Conservation (phyloP, 2,113 vertebrate genomes). For the Gavialis gangeticus region DNA sequence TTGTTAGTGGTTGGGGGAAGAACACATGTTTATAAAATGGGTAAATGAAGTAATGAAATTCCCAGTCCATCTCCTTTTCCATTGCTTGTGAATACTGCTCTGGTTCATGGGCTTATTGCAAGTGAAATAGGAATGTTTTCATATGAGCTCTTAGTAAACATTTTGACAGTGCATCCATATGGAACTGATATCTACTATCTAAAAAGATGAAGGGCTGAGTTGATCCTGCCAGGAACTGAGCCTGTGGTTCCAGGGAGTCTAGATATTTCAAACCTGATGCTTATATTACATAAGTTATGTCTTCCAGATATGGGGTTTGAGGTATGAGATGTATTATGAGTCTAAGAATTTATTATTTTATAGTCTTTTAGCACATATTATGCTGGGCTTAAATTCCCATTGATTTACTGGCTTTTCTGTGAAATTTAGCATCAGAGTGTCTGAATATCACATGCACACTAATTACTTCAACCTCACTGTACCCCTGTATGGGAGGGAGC, state of each 20-base stretch:
- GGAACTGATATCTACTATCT: not conserved
- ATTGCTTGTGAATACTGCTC: not conserved
- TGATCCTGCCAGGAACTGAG: constrained; percentile 29
- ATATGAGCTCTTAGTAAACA: constrained; percentile 3
- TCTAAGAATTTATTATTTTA: constrained; percentile 25
- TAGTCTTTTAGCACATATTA: not conserved
- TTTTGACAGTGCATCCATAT: not conserved
- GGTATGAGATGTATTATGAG: accelerated
- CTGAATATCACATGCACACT: not conserved
- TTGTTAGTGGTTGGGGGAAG: constrained; percentile 9
- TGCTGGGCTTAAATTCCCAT: not conserved
- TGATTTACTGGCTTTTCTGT: not conserved
- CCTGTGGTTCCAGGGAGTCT: constrained; percentile 60
- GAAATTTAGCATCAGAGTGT: accelerated
- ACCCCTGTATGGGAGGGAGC: not conserved
- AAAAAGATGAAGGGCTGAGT: not conserved
- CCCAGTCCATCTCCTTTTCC: accelerated
- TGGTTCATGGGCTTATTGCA: not conserved
- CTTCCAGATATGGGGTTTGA: not conserved
- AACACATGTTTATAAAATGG: not conserved
- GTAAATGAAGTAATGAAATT: constrained; percentile 23
- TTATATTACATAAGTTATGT: not conserved
- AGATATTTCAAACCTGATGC: constrained; percentile 10
- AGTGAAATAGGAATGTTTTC: not conserved
- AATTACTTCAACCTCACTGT: not conserved